Conservation (phyloP, 92 coral and sea anemone species). For the Porites lobata region DNA sequence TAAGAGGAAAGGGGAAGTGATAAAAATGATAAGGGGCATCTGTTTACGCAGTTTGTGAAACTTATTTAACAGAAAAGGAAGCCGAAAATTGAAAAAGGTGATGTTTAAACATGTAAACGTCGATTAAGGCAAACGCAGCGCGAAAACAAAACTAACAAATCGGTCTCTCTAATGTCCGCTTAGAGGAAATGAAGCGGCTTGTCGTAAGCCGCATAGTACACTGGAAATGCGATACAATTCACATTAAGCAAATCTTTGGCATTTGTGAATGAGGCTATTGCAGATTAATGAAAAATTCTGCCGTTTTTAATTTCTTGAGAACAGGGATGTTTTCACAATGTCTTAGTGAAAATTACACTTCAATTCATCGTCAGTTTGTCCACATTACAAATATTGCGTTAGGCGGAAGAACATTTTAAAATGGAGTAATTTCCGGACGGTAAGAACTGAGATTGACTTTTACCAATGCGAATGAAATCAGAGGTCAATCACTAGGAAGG, state of each 20-base stretch:
- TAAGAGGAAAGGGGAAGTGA: slow-evolving; percentile 14
- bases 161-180: slow-evolving; percentile 28
- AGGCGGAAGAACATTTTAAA: slow-evolving; percentile 8
- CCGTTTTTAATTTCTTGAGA: slow-evolving; percentile 41
- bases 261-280: slow-evolving; percentile 33
- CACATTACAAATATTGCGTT: slow-evolving; percentile 34
- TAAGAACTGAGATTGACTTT: slow-evolving; percentile 36
- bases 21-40: background rate
- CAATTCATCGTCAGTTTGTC: slow-evolving; percentile 39
- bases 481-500: slow-evolving; percentile 49
- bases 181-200: slow-evolving; percentile 22
- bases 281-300: slow-evolving; percentile 35
- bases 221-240: slow-evolving; percentile 35
- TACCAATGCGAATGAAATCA: slow-evolving; percentile 56
- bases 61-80: background rate
- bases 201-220: slow-evolving; percentile 3
- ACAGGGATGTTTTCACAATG: slow-evolving; percentile 46
- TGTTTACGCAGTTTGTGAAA: background rate
- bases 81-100: background rate
- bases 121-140: slow-evolving; percentile 3
- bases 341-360: slow-evolving; percentile 35
- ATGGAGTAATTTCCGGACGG: slow-evolving; percentile 48
- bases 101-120: background rate
- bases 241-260: slow-evolving; percentile 43
- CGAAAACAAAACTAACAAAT: slow-evolving; percentile 15